phyloP scores from a whole-genome alignment of 23 tunicate genomes.

The Phallusia fumigata region DNA sequence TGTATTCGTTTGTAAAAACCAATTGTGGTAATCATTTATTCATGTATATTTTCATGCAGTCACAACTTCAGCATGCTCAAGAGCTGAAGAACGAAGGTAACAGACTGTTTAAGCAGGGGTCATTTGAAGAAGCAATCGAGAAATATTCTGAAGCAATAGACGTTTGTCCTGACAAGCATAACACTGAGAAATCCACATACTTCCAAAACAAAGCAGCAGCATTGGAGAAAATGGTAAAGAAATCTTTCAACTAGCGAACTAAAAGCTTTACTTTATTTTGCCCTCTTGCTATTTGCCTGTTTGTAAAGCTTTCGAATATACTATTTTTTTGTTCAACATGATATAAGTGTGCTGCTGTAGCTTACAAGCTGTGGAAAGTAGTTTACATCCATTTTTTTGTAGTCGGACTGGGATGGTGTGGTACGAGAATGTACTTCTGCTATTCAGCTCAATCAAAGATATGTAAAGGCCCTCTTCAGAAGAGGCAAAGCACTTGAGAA shows the following conservation, averaged over 20 bases:
- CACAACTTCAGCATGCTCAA: conserved; percentile 50
- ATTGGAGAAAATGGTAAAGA: conserved; percentile 72
- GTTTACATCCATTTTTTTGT: neutral
- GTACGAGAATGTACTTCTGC: conserved; percentile 79
- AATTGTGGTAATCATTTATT: no score
- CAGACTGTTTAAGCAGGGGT: conserved; percentile 66
- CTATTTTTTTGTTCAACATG: no score
- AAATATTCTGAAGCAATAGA: conserved; percentile 74
- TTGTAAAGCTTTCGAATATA: no score
- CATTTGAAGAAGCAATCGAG: conserved; percentile 68
- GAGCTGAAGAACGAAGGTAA: conserved; percentile 79
- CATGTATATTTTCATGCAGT: conserved; percentile 22
- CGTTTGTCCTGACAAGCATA: conserved; percentile 63
- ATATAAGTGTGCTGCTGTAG: no score
- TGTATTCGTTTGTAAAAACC: no score
- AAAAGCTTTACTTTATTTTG: neutral
- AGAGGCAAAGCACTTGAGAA: conserved; percentile 82
- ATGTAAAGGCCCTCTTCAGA: conserved; percentile 80
- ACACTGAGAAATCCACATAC: conserved; percentile 73
- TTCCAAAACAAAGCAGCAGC: conserved; percentile 96
- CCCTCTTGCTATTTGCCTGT: no score
- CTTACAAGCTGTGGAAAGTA: neutral
- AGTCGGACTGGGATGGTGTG: conserved; percentile 76
- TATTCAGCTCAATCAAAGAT: conserved; percentile 57
- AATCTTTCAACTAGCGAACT: neutral